Evolutionary conservation across 1,140 invertebrate species (phyloP).

Genomic region (Tetramorium parvispinum): DNA sequence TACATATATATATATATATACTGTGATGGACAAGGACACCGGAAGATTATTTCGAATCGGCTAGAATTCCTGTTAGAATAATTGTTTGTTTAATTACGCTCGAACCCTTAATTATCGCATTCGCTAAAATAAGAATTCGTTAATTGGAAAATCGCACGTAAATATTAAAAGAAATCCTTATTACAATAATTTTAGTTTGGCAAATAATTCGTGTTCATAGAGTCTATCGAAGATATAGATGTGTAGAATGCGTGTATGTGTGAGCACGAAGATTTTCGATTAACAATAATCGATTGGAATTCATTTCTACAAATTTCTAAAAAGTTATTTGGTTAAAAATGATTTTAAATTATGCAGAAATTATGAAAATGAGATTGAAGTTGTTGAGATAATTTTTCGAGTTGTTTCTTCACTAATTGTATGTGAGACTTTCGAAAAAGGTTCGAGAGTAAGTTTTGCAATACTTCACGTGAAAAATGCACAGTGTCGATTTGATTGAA

Average conservation of each 20-base stretch:
- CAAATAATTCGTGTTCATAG: not conserved
- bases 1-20: conserved; percentile 12
- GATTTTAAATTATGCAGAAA: not conserved
- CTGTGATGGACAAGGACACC: conserved; percentile 59
- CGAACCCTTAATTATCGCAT: conserved; percentile 36
- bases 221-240: not conserved
- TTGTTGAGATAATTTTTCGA: not conserved
- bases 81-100: conserved; percentile 47
- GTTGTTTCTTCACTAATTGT: not conserved
- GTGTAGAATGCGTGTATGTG: not conserved
- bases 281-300: not conserved
- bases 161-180: conserved; percentile 24
- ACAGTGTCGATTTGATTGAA: conserved; percentile 11
- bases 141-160: conserved; percentile 1
- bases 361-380: not conserved
- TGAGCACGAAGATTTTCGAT: conserved; percentile 4
- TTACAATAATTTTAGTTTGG: conserved; percentile 25
- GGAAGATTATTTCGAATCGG: conserved; percentile 61
- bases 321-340: not conserved
- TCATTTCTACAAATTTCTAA: not conserved
- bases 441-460: conserved; percentile 23
- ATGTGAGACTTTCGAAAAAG: not conserved
- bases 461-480: conserved; percentile 12
- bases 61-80: conserved; percentile 56
- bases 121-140: not conserved